Evolutionary conservation across 2,888 invertebrate species (phyloP), one percentile per base, ranked within the genome.

Genomic region (Digitonthophagus gazella): DNA sequence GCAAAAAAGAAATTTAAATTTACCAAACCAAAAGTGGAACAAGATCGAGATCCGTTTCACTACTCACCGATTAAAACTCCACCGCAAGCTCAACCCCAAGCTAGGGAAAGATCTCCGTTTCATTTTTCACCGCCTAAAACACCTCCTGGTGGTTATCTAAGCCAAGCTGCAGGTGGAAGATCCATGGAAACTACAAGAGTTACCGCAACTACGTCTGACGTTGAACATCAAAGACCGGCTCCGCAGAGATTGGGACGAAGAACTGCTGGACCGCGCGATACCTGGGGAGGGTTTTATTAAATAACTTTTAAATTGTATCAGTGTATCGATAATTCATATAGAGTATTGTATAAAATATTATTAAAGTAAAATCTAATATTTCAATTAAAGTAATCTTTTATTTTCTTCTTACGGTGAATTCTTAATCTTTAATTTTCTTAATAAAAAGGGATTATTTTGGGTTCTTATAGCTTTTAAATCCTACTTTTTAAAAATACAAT

Each of bases 231-330:
- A 15, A 66, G 61, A 20, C 63, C 66, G n/a, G n/a, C 55, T 18
- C 3, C 61, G 2, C 22, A 8, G 8, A 67, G 57, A 55, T 6
- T 55, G 22, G 15, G 56, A 18, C 70, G 74, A 69, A 71, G 73
- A 66, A 64, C 63, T 56, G 66, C 64, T 58, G 78, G 75, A 3
- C 80, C 80, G 0, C 72, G 72, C 44, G 81, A 81, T 70, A 69
- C 76, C 1, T 81, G 81, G 80, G 75, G 77, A 54, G 80, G 80
- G 3, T 80, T 78, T 69, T 68, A 73, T 6, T 74, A 70, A 72
- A n/a, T 68, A 57, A 3, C 15, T 14, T 56, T 56, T 67, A 8
- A 56, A 11, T 19, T 22, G 61, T 3, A 20, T 20, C 20, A 64
- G 15, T 18, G 22, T 5, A 20, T 18, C 22, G 19, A 15, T 16